Evolutionary conservation across 2,797 vertebrate genomes (phyloP), one percentile per base, ranked within the genome.

Genomic region (Sylvia borin): DNA sequence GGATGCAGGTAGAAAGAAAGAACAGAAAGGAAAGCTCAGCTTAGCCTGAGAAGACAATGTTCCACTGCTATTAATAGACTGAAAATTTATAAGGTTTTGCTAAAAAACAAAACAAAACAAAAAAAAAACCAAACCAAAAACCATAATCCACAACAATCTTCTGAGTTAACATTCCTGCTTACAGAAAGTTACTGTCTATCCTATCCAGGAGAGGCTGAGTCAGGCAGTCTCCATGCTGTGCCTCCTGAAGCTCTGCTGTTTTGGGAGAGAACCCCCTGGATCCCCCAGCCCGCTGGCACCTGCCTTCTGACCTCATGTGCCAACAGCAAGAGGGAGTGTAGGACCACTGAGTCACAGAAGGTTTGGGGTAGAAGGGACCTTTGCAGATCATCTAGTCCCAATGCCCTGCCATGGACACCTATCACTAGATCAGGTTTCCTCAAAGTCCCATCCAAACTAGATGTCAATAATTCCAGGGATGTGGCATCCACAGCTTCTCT

Each of bases 51-150:
- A 92, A 77, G 71, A 79, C 54, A 80, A 80, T 80, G 71, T 92
- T 95, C 83, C 61, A 68, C 48, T 14, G 58, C 78, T 96, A 86
- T 93, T 78, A 88, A 73, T 80, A 94, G 75, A 86, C 15, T 42
- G 36, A 31, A 80, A 77, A 6, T 85, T 91, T 75, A 67, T 89
- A 85, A 53, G 18, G 18, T 53, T 81, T 88, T 79, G 12, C 55
- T 83, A 8, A 57, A 85, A 88, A 80, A 13, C n/a, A 7, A n/a
- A 43, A 5, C 2, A 7, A 14, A 26, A 24, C 22, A 47, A n/a
- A 13, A 10, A 58, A 43, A 13, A n/a, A 40, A 12, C 38, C 38
- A 38, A 45, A 7, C 3, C 1, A 1, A 7, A 73, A 55, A 42
- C 15, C 16, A 38, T 51, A 43, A n/a, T 31, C 17, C 8, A 11